Evolutionary conservation across 2,113 vertebrate species (phyloP).

Genomic region (Arizona elegans): DNA sequence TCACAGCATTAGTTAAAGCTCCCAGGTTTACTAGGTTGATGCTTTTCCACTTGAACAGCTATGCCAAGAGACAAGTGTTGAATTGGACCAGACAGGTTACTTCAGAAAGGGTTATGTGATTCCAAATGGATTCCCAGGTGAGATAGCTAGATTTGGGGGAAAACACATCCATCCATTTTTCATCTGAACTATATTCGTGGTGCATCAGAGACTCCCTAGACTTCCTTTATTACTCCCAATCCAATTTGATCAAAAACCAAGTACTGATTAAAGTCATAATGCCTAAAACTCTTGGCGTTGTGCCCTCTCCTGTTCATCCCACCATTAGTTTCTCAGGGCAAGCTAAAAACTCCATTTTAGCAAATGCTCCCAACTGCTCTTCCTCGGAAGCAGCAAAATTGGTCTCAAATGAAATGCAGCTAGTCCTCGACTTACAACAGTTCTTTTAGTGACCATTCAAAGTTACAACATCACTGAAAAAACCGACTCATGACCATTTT

Average conservation of each 20-base stretch:
- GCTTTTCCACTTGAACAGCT: neutral
- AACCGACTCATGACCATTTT: neutral
- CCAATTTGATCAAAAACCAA: neutral
- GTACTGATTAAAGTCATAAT: neutral
- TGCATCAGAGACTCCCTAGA: neutral
- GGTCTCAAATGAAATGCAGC: neutral
- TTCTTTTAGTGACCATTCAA: neutral
- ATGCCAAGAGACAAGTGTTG: neutral
- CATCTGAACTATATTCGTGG: neutral
- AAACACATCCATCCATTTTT: neutral
- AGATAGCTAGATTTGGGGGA: neutral
- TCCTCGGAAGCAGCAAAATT: neutral
- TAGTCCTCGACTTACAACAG: neutral
- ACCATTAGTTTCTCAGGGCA: neutral
- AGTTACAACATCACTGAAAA: neutral
- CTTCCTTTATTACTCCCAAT: neutral
- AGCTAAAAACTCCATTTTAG: neutral
- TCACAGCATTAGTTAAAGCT: neutral
- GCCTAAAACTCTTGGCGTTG: neutral
- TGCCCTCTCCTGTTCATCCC: neutral
- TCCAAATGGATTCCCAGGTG: neutral
- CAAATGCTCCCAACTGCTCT: neutral
- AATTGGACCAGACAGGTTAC: neutral
- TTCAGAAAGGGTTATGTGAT: neutral
- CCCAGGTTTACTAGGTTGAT: neutral